Evolutionary conservation across 2,113 vertebrate genomes (phyloP).

Genomic region (Caloenas nicobarica): DNA sequence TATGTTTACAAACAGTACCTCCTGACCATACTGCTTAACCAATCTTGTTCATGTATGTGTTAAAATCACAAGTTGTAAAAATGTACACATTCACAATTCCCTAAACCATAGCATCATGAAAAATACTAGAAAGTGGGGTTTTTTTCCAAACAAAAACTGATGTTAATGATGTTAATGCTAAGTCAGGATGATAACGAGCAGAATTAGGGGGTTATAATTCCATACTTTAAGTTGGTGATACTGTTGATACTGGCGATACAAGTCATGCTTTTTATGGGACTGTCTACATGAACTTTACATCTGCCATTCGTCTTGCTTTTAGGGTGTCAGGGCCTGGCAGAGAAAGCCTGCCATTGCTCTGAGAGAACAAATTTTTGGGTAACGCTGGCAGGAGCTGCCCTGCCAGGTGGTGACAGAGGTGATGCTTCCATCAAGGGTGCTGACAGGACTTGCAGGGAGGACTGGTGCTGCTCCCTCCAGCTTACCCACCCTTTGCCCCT

Average conservation of each 20-base stretch:
- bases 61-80: background rate
- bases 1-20: background rate
- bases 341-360: background rate
- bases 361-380: background rate
- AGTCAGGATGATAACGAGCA: background rate
- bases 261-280: background rate
- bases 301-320: background rate
- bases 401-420: background rate
- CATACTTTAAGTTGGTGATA: background rate
- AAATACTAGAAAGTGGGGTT: fast-evolving
- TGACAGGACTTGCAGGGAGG: background rate
- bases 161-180: background rate
- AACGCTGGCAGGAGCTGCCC: background rate
- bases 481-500: background rate
- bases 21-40: background rate
- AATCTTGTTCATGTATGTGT: background rate
- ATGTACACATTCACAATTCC: fast-evolving
- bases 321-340: background rate
- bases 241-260: too few species aligned
- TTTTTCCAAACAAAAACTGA: background rate
- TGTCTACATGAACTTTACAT: background rate
- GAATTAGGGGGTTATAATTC: background rate
- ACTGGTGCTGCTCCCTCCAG: background rate
- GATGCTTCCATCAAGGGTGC: background rate
- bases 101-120: background rate